A percentile compares a stretch with the other conserved stretches of the same genome.
phyloP scores from a whole-genome alignment of 2,113 vertebrate species.

The Sterna hirundo region DNA sequence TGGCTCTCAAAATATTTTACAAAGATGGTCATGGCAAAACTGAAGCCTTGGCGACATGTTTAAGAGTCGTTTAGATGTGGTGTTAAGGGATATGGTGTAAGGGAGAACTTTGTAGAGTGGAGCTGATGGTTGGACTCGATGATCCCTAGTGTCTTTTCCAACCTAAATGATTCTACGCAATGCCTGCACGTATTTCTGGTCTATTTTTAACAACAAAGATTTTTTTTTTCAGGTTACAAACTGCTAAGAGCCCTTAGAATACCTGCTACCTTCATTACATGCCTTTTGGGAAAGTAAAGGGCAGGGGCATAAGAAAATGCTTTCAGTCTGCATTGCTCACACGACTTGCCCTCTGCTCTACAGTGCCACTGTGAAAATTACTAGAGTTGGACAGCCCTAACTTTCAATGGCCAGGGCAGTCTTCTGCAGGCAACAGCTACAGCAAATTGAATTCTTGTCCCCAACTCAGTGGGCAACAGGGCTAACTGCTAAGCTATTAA shows the following conservation, averaged over 20 bases:
- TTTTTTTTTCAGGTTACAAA: neutral
- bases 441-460: neutral
- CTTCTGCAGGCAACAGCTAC: neutral
- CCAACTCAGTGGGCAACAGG: neutral
- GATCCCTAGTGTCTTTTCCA: too few relatives aligned
- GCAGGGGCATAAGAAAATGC: neutral
- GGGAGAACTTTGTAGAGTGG: too few relatives aligned
- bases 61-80: too few relatives aligned
- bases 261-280: neutral
- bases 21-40: neutral
- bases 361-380: neutral
- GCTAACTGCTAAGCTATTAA: neutral
- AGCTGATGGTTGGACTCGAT: too few relatives aligned
- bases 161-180: neutral
- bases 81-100: too few relatives aligned
- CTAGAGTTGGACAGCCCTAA: neutral
- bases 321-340: neutral
- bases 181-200: neutral
- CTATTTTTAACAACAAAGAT: neutral
- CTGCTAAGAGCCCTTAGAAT: neutral
- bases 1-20: neutral
- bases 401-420: neutral
- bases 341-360: neutral
- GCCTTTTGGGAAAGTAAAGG: neutral
- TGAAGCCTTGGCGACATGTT: neutral